Evolutionary conservation across 53 echinoderm and acorn worm genomes (phyloP), one percentile per base, ranked within the genome.

Genomic region (Astropecten irregularis): DNA sequence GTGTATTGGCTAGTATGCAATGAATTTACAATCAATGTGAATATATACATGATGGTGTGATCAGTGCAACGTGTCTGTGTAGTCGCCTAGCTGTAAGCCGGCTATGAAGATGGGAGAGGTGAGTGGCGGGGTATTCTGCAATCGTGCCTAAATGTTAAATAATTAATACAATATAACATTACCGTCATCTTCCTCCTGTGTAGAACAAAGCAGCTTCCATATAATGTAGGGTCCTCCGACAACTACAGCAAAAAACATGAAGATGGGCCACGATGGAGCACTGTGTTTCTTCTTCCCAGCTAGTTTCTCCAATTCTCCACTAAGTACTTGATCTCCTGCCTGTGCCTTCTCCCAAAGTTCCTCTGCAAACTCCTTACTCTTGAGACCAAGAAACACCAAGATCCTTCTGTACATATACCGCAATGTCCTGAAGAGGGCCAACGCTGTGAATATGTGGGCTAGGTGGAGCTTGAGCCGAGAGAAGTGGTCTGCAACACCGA

Each of bases 231-330:
- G 96, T 31, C 93, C 96, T 59, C 96, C 96, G 15, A 94, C 87
- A 0, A 96, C 93, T 18, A 96, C 96, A 49, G 93, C 96, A 82
- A 96, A 94, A 84, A 96, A 96, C 94, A 96, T 89, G 85, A 93
- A 91, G 27, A 96, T 94, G 0, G 96, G 96, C 96, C 96, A 96
- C 3, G 96, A 96, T 22, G 93, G 93, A 3, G 88, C 53, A 9
- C 35, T 50, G 16, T 53, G 23, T 44, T 83, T 86, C 53, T 76
- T 84, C 40, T 85, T 77, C 15, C 46, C 58, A 0, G 49, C 53
- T 1, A 72, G 23, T 30, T 73, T 61, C 19, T 82, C 68, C 40
- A 90, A 40, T 22, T 62, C 1, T 2, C 84, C 83, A 4, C 46
- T 47, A 1, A 81, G 36, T 14, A 59, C 89, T 14, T 83, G 68